Base-by-base conservation (phyloP, 2,113 vertebrate species). In the Micromys minutus region DNA sequence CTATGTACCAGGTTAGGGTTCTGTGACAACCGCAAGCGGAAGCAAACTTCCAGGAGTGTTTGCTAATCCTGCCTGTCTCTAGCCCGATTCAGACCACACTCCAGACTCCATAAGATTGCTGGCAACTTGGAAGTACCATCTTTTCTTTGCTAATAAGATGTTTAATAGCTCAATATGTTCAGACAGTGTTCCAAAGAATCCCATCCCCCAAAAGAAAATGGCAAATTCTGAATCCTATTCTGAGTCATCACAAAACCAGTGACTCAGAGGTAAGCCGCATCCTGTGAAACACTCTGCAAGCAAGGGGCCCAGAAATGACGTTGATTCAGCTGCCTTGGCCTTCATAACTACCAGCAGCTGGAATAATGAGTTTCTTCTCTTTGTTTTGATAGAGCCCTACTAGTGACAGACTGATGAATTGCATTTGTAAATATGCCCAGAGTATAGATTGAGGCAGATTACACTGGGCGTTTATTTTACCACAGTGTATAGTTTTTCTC, bases 401-500 rank as follows among this genome's bases (percentile, higher is more conserved):
- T 98, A 98, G 97, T 96, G 97, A 97, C 97, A 98, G 91, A 94
- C 92, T 98, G 97, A 98, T 96, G 81, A 97, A 98, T 94, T 97
- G 59, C 95, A 96, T 96, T 90, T 96, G 96, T 91, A 98, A 98
- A 98, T 96, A 91, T 36, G 13, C 31, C 31, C 92, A 97, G 97
- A 36, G 52, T 94, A 97, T 96, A 96, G 61, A 98, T 98, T 97
- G 98, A 90, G 98, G 96, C 93, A 72, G 65, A 93, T 74, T 45
- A 31, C 59, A 24, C 77, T 93, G 50, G 47, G 93, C 55, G 61
- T 71, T 95, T 89, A 95, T 84, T 94, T 72, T 96, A 93, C 96
- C 97, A 97, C 69, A 97, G 95, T 93, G 97, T 98, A 76, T n/a
- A 83, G 75, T 91, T 97, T 96, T 96, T 98, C 96, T 97, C 77